Conservation (phyloP, 2,113 vertebrate genomes). For the Cacatua alba region DNA sequence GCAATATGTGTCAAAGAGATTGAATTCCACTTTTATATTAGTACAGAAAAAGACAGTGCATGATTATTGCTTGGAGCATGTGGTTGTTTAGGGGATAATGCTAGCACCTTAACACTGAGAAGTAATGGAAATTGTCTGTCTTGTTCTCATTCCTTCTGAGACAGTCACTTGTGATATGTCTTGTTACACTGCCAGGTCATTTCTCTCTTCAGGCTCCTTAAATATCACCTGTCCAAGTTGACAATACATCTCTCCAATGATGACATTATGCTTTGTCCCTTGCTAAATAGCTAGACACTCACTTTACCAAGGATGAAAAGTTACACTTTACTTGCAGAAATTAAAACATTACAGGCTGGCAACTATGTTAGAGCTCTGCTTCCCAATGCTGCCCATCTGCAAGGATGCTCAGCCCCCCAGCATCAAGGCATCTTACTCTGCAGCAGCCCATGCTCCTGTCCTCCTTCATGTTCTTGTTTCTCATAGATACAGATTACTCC, state of each 20-base stretch:
- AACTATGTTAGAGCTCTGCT: background rate
- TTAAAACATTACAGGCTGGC: constrained; percentile 38
- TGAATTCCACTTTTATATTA: constrained; percentile 71
- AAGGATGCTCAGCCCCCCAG: background rate
- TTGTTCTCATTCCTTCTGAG: constrained; percentile 60
- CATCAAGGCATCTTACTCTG: background rate
- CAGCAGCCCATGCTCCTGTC: background rate
- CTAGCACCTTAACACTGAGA: constrained; percentile 41
- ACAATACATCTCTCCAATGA: constrained; percentile 48
- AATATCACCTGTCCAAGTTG: constrained; percentile 70
- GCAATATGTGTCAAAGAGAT: constrained; percentile 71
- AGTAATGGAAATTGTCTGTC: constrained; percentile 71
- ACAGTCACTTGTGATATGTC: constrained; percentile 59
- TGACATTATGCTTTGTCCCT: constrained; percentile 43
- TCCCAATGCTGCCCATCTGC: background rate
- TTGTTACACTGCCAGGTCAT: constrained; percentile 69
- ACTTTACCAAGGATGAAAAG: constrained; percentile 5
- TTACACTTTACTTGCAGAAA: constrained; percentile 34
- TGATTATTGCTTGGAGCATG: constrained; percentile 65
- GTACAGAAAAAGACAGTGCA: constrained; percentile 57
- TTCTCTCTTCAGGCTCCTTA: constrained; percentile 69
- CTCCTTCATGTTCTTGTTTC: background rate
- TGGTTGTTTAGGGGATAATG: constrained; percentile 57
- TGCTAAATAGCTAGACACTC: constrained; percentile 35
- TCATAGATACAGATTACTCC: background rate